These are phyloP conservation scores for Philopedon plagiatum DNA, from an alignment of 2,888 invertebrate genomes.

Conservation along the genomic window DNA sequence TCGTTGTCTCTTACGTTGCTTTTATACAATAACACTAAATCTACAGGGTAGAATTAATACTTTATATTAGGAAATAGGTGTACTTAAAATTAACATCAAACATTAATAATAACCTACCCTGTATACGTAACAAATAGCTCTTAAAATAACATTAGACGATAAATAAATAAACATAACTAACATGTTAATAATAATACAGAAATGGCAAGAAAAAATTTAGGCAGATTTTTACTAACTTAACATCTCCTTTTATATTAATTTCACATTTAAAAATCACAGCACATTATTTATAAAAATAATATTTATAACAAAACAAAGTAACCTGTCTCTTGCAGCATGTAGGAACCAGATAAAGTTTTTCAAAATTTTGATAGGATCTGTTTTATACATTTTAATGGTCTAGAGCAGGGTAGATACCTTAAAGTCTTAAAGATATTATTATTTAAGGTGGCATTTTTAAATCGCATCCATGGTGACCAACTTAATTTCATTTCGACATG, in stretches of 20 bases:
- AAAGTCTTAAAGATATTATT: no score
- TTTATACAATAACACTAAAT: constrained; percentile 49
- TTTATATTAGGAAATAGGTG: constrained; percentile 61
- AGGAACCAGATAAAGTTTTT: constrained; percentile 62
- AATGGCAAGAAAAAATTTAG: constrained; percentile 70
- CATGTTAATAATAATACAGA: constrained; percentile 66
- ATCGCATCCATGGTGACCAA: no score
- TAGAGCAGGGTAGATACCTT: no score
- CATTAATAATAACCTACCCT: constrained; percentile 54
- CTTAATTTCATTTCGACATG: no score
- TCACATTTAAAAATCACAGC: constrained; percentile 68
- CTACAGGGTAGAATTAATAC: constrained; percentile 61
- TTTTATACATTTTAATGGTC: not conserved
- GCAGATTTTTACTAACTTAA: constrained; percentile 61
- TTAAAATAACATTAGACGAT: constrained; percentile 58
- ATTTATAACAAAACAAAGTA: constrained; percentile 61
- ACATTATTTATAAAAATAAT: constrained; percentile 64
- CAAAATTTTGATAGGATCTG: constrained; percentile 10
- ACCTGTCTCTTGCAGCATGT: constrained; percentile 55
- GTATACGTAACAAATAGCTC: constrained; percentile 53
- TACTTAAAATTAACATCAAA: constrained; percentile 38
- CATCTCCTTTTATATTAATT: constrained; percentile 61
- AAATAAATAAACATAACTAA: constrained; percentile 60
- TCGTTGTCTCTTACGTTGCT: constrained; percentile 52
- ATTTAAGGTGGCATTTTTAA: no score